Base-by-base conservation (phyloP, 2,888 invertebrate species). In the Poecilus cupreus region DNA sequence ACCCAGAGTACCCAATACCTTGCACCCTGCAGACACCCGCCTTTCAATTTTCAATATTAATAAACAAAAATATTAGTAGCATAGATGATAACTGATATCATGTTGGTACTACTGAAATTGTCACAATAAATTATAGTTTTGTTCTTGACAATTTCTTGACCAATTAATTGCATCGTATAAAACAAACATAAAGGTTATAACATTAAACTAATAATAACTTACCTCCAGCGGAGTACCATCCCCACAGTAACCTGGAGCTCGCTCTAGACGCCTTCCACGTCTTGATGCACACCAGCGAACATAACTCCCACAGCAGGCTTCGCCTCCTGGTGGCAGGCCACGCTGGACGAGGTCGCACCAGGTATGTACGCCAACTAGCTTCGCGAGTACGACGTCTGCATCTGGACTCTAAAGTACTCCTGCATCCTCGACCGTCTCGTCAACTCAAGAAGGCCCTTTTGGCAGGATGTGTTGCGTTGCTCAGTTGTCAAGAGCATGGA, bases 221-320 rank as follows among this genome's bases (percentile, higher is more conserved):
- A 10, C 39, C 32, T 24, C 18, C 18, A 75, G 75, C 46, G 5
- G 75, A 75, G 16, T 75, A 49, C 20, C 75, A 75, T 16, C 49
- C 49, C 16, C 49, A 26, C 49, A 49, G 46, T 13, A 75, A 75
- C 18, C 49, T 75, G n/a, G 75, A 75, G 24, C 75, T 75, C n/a
- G 51, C 51, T 3, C 43, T 75, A 2, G 75, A 75, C 32, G 26
- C 51, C 16, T 75, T 75, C 26, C 51, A 75, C 51, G 16, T 75
- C 13, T 10, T 75, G 26, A 4, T 75, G 32, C 51, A 51, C 5
- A 26, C 32, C 10, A 11, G 22, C 4, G 20, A 51, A 1, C 75
- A 75, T 26, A 5, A 18, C 0, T 3, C 26, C 1, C 75, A 75
- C 32, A 13, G 10, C 1, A 20, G 49, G 1, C 10, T 75, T 3